A percentile compares a stretch with the other conserved stretches of the same genome.
phyloP scores from a whole-genome alignment of 2,113 vertebrate genomes.

The Erinaceus europaeus region DNA sequence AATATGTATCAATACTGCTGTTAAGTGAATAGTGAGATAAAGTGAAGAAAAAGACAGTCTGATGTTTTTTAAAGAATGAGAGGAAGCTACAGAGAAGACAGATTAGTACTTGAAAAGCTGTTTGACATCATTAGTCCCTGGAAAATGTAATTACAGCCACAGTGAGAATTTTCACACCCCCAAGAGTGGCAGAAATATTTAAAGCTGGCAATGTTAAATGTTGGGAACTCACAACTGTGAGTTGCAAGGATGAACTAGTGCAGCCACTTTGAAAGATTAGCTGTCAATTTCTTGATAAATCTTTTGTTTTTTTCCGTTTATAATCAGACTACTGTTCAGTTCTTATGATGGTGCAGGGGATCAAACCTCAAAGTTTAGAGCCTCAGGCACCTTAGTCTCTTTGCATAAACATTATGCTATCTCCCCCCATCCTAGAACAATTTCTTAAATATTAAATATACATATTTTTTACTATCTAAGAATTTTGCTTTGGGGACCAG shows the following conservation, averaged over 20 bases:
- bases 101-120: no score
- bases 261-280: neutral
- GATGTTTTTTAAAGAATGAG: neutral
- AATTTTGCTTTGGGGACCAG: neutral
- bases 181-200: neutral
- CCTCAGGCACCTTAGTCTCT: no score
- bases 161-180: neutral
- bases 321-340: no score
- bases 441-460: neutral
- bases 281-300: neutral
- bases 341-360: no score
- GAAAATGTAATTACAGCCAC: neutral
- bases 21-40: neutral
- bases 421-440: no score
- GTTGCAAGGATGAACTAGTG: neutral
- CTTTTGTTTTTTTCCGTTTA: no score
- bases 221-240: neutral
- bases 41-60: neutral
- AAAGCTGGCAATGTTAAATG: neutral
- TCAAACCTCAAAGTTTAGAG: no score
- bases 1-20: neutral
- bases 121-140: neutral
- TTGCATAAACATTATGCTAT: no score
- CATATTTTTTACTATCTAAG: neutral
- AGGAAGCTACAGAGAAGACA: neutral